Evolutionary conservation across 2,888 invertebrate species (phyloP), one percentile per base, ranked within the genome.

Genomic region (Tyria jacobaeae): DNA sequence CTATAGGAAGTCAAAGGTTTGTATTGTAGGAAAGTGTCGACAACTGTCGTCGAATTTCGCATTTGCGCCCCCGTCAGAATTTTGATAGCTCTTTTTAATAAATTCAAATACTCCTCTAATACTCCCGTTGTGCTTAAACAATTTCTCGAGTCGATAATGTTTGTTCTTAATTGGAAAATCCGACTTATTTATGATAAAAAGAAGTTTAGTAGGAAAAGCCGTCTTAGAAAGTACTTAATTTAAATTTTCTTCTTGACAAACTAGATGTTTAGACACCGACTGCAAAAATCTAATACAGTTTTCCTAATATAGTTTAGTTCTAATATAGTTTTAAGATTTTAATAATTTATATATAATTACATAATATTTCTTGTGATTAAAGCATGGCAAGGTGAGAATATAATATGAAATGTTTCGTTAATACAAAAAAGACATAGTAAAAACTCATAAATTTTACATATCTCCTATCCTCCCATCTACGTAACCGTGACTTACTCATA

Each of bases 91-190:
- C 70, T 82, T 77, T 82, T 84, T 80, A 82, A 81, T 86, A 83
- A n/a, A 86, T 84, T 81, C 81, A 82, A 87, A 87, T 84, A 83
- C 83, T 83, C 78, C 79, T 77, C 82, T 81, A 84, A 82, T 84
- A 83, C 67, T 75, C 79, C 78, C 77, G 78, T 79, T 78, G 75
- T 75, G 68, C 75, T 75, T 71, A 70, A 76, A 79, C 77, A 75
- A 82, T 79, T 82, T 80, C 75, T 81, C 70, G 71, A 79, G 76
- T 82, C 76, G 75, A 76, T 83, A 83, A 85, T 86, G 79, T 83
- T 75, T 86, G 80, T 81, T 78, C 83, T 83, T 86, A 85, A 86
- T 86, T 81, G 82, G 76, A 84, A 86, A 86, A 88, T 84, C 79
- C 72, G 82, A 85, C 84, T 86, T 83, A 76, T 82, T 77, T 83